phyloP scores from a whole-genome alignment of 2,797 vertebrate genomes.

The Lithobates pipiens region DNA sequence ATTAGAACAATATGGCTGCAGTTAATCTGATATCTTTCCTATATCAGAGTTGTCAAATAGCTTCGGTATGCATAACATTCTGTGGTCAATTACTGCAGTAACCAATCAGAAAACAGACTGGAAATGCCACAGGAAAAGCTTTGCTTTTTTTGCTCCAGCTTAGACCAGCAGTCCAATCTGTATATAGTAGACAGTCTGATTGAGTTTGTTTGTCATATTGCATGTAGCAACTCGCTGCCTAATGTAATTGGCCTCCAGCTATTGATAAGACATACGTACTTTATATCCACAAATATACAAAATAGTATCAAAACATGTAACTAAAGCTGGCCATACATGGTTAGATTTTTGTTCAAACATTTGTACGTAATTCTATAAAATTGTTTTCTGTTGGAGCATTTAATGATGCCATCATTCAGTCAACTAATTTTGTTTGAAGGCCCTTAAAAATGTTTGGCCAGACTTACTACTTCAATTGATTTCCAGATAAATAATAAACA shows the following conservation, averaged over 20 bases:
- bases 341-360: too few species aligned
- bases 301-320: neutral
- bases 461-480: too few species aligned
- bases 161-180: neutral
- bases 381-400: too few species aligned
- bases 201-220: neutral
- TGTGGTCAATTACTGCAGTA: neutral
- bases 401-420: too few species aligned
- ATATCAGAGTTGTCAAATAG: slow-evolving; percentile 10
- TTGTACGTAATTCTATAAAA: too few species aligned
- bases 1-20: slow-evolving; percentile 24
- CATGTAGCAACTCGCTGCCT: neutral
- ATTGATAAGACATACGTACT: too few species aligned
- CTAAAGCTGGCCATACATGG: neutral
- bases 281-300: too few species aligned
- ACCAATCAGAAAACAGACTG: neutral
- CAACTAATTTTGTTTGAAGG: too few species aligned
- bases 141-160: neutral
- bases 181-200: neutral
- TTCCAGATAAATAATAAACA: too few species aligned
- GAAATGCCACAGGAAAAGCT: neutral
- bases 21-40: neutral
- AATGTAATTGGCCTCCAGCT: too few species aligned
- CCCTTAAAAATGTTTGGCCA: too few species aligned
- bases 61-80: slow-evolving; percentile 26